Evolutionary conservation across 2,113 vertebrate genomes (phyloP), one percentile per base, ranked within the genome.

Genomic region (Cephalopterus ornatus): DNA sequence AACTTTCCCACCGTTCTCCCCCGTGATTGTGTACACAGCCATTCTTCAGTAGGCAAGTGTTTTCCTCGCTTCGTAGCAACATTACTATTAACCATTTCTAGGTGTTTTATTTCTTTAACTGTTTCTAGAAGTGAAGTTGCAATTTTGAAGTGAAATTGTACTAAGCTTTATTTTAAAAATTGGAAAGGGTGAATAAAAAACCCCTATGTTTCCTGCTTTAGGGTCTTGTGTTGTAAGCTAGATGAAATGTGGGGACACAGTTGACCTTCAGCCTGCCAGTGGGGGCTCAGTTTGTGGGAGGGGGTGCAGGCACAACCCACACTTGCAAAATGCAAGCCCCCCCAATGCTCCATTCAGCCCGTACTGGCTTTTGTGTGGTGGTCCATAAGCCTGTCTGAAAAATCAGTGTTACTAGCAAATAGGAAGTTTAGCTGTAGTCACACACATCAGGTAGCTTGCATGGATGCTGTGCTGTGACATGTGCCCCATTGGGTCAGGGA

Each of bases 391-490:
- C 22, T 50, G n/a, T 55, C 28, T 91, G 61, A 71, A 74, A 79
- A 74, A 37, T n/a, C 1, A 0, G 37, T 23, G 52, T 23, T 49
- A 5, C 0, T 1, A 11, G 35, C 52, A 71, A 46, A 24, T 4
- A 5, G 1, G 0, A 26, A n/a, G 26, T 46, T 32, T 33, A 42
- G 10, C 42, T 42, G 0, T 4, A 37, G 63, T 27, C 21, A 46
- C 12, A 32, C 9, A 4, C 4, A 0, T 0, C 0, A 2, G 33
- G 46, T 9, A 14, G 52, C 46, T 53, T 16, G 63, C 9, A 3
- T 0, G 5, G 67, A 3, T 1, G 7, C 61, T 59, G 49, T 50
- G 50, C 80, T 27, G 41, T 24, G 24, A 32, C 37, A 2, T 5
- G 12, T 44, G 67, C 79, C 23, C 59, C 39, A 5, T 2, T 6